Conservation (phyloP, 2,797 vertebrate genomes). For the Leptatherina wallacei region DNA sequence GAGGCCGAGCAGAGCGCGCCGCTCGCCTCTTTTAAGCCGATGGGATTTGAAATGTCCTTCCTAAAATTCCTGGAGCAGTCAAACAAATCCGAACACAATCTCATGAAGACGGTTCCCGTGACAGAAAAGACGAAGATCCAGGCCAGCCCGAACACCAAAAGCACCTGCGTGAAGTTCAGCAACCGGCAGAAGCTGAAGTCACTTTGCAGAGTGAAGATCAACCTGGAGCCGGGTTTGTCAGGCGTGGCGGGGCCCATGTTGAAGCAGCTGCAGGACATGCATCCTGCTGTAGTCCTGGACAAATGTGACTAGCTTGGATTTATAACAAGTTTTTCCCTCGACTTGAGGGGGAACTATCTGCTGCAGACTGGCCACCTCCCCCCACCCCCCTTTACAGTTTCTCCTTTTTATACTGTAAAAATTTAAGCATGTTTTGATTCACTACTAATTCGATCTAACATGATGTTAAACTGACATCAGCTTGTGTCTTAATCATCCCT, state of each 20-base stretch:
- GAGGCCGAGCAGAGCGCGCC: conserved; percentile 79
- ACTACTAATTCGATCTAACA: background rate
- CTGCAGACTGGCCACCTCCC: conserved; percentile 61
- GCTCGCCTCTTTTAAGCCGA: conserved; percentile 93
- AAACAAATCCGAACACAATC: conserved; percentile 85
- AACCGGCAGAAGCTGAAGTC: conserved; percentile 88
- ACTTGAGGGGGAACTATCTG: conserved; percentile 62
- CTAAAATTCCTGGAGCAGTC: conserved; percentile 96
- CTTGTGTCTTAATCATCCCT: conserved; percentile 88
- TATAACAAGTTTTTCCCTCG: conserved; percentile 17
- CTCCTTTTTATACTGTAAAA: conserved; percentile 56
- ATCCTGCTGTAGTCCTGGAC: conserved; percentile 88
- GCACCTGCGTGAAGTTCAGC: conserved; percentile 87
- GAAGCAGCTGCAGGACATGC: conserved; percentile 96
- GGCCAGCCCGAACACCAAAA: conserved; percentile 67
- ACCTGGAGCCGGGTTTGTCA: conserved; percentile 87
- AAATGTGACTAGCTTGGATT: conserved; percentile 56
- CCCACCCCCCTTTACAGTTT: conserved; percentile 40
- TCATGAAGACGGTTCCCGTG: conserved; percentile 73
- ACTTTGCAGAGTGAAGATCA: conserved; percentile 88
- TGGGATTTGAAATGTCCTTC: conserved; percentile 98
- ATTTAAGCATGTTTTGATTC: conserved; percentile 84
- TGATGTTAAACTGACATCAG: conserved; percentile 50
- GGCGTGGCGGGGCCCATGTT: conserved; percentile 84
- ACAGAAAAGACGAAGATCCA: conserved; percentile 45